These are phyloP conservation scores for Tribolium freemani DNA, from an alignment of 2,888 invertebrate species.

Conservation along the genomic window DNA sequence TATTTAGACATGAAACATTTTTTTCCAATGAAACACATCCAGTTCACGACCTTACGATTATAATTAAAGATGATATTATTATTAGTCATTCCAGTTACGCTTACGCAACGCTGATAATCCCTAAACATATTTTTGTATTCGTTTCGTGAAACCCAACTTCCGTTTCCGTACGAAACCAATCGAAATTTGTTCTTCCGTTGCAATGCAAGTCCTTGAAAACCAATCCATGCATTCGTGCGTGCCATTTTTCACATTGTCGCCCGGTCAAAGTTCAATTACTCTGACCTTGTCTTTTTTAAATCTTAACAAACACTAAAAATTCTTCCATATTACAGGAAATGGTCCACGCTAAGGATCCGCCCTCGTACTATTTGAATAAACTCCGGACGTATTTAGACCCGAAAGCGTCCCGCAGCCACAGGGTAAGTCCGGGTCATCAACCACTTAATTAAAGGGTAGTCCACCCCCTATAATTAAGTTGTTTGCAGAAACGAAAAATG, in stretches of 20 bases:
- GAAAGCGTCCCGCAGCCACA: constrained; percentile 93
- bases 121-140: background rate
- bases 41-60: no score
- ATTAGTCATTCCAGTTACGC: background rate
- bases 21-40: no score
- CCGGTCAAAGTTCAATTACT: constrained; percentile 7
- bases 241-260: background rate
- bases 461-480: constrained; percentile 26
- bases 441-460: constrained; percentile 23
- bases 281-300: constrained; percentile 18
- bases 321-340: constrained; percentile 87
- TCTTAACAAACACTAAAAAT: background rate
- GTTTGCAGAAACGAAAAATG: constrained; percentile 92
- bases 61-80: background rate
- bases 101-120: background rate
- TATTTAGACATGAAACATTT: no score
- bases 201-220: background rate
- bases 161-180: constrained; percentile 39
- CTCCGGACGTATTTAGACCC: constrained; percentile 96
- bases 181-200: constrained; percentile 7
- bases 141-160: constrained; percentile 27
- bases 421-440: constrained; percentile 76
- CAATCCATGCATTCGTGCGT: constrained; percentile 1
- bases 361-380: constrained; percentile 96
- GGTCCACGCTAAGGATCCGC: constrained; percentile 98